Base-by-base conservation (phyloP, 2,797 vertebrate genomes). In the Microctenopoma lineatum region DNA sequence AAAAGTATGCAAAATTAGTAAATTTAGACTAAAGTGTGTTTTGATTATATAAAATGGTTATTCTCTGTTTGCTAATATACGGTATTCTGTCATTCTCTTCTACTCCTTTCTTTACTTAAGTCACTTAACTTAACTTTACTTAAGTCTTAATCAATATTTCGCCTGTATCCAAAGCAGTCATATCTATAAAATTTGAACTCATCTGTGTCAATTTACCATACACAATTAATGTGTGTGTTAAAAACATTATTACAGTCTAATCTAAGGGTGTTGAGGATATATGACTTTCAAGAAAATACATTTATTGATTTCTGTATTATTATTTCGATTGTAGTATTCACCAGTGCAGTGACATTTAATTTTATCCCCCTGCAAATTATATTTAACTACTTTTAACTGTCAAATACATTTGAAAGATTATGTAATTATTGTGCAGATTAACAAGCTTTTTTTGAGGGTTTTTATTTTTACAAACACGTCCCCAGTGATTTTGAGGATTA, bases 161-260 rank as follows among this genome's bases (percentile, higher is more conserved):
- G 7, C 46, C 38, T 32, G 57, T 47, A 36, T 18, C 10, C 1
- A 39, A 58, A 47, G 21, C 26, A 62, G 51, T 44, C 44, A 47
- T 25, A 58, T 64, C 48, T 59, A 26, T 9, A 70, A 66, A 65
- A 67, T 69, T 60, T 66, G 70, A 67, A 54, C 55, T 76, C 66
- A 66, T 69, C 36, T 41, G 5, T 26, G 52, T 59, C 64, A 39
- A 53, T 66, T 16, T 53, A 59, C 62, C 36, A 66, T 57, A 41
- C n/a, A 59, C 51, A 46, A 66, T 66, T 71, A 63, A 81, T 53
- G 62, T 75, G 27, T 6, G 21, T 7, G 72, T 79, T 62, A 79
- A 73, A 66, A 56, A 65, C 61, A 46, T 87, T 66, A 78, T 87
- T 80, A 74, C 46, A 21, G 55, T 57, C n/a, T 18, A 75, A 79